A percentile compares a stretch with the other conserved stretches of the same genome.
Evolutionary conservation across 2,888 invertebrate genomes (phyloP).

Genomic region (Drosophila siamana): DNA sequence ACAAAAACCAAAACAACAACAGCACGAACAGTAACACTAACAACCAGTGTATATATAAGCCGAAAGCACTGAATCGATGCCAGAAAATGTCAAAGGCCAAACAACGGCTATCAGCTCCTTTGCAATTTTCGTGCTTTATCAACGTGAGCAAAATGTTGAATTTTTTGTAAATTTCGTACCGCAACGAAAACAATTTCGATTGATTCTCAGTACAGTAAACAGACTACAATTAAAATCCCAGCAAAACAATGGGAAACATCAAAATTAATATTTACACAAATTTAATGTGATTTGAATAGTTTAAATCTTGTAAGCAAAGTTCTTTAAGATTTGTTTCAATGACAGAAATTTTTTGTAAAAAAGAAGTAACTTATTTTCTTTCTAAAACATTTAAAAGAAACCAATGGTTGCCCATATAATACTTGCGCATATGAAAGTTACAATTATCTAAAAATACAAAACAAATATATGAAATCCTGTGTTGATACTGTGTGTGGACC

Average conservation of each 20-base stretch:
- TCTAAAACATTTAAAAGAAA: no score
- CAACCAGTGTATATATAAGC: conserved; percentile 4
- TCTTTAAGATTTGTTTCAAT: background rate
- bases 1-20: conserved; percentile 1
- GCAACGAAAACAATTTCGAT: conserved; percentile 33
- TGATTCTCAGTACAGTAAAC: conserved; percentile 12
- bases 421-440: no score
- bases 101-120: conserved; percentile 44
- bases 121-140: conserved; percentile 54
- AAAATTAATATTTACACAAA: conserved; percentile 1
- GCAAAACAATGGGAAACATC: conserved; percentile 8
- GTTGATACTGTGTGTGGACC: no score
- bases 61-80: conserved; percentile 24
- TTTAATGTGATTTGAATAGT: background rate
- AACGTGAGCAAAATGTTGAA: conserved; percentile 41
- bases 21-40: background rate
- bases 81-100: conserved; percentile 52
- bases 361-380: no score
- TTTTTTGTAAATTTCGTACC: conserved; percentile 38
- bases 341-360: background rate
- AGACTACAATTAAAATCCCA: conserved; percentile 30
- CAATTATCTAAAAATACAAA: no score
- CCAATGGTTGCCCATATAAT: no score
- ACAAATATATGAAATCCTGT: no score
- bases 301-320: background rate